Conservation (phyloP, 1,140 invertebrate species). For the Ridgeia piscesae region DNA sequence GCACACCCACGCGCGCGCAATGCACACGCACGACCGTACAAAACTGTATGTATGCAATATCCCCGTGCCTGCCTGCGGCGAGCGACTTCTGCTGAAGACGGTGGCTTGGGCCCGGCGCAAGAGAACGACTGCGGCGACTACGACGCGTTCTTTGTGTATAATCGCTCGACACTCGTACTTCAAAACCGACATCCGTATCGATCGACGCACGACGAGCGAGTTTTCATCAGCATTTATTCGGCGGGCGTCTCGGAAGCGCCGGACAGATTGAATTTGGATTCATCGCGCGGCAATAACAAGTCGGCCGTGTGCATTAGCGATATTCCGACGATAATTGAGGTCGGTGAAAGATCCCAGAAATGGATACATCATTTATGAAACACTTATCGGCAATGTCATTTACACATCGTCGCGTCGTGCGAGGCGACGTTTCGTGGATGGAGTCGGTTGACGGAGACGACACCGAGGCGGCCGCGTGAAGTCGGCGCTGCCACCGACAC, state of each 20-base stretch:
- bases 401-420: background rate
- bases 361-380: constrained; percentile 6
- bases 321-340: constrained; percentile 5
- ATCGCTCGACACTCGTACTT: background rate
- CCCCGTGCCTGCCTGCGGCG: too few relatives aligned
- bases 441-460: background rate
- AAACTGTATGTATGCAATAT: background rate
- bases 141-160: background rate
- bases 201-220: background rate
- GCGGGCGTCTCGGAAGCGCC: background rate
- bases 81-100: background rate
- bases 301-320: constrained; percentile 3
- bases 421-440: background rate
- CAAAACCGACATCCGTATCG: background rate
- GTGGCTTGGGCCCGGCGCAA: background rate
- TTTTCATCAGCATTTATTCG: background rate
- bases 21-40: background rate
- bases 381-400: constrained; percentile 1
- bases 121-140: background rate
- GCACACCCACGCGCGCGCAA: background rate
- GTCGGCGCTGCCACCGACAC: background rate
- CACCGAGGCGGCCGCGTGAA: background rate
- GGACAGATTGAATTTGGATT: constrained; percentile 5
- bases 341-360: background rate
- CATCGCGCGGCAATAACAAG: background rate